A percentile compares a stretch with the other conserved stretches of the same genome.
phyloP scores from a whole-genome alignment of 2,797 vertebrate species.

The Acomys russatus region DNA sequence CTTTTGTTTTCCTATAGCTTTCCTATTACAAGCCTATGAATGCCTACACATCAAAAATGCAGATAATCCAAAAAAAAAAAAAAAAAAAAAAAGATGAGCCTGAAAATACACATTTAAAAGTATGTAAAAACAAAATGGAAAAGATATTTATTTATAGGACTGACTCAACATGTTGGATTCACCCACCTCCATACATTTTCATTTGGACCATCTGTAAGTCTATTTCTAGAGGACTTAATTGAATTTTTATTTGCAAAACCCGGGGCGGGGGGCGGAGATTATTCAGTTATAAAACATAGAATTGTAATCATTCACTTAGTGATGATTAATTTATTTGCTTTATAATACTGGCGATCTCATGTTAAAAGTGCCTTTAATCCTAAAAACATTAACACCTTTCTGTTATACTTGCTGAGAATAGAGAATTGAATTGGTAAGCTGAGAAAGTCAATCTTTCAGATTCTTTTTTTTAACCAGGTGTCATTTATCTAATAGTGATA shows the following conservation, averaged over 20 bases:
- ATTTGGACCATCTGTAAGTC: constrained; percentile 87
- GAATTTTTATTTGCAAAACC: constrained; percentile 77
- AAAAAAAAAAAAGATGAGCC: constrained; percentile 74
- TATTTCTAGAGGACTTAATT: constrained; percentile 86
- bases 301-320: constrained; percentile 64
- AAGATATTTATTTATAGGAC: constrained; percentile 85
- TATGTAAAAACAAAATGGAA: constrained; percentile 66
- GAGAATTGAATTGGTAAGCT: neutral
- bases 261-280: neutral
- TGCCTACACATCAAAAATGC: constrained; percentile 78
- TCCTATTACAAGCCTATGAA: constrained; percentile 71
- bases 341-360: neutral
- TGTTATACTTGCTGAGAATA: constrained; percentile 44
- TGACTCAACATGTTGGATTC: constrained; percentile 85
- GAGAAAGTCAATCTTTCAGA: constrained; percentile 1
- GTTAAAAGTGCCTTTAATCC: neutral
- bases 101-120: constrained; percentile 54
- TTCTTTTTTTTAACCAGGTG: neutral
- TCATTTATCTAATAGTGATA: neutral
- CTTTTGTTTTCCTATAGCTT: constrained; percentile 73
- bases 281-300: constrained; percentile 64
- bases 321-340: constrained; percentile 56
- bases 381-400: constrained; percentile 24
- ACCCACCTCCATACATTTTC: constrained; percentile 84
- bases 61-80: neutral